A percentile compares a stretch with the other conserved stretches of the same genome.
phyloP scores from a whole-genome alignment of 2,888 invertebrate genomes.

The Aleiodes testaceus region DNA sequence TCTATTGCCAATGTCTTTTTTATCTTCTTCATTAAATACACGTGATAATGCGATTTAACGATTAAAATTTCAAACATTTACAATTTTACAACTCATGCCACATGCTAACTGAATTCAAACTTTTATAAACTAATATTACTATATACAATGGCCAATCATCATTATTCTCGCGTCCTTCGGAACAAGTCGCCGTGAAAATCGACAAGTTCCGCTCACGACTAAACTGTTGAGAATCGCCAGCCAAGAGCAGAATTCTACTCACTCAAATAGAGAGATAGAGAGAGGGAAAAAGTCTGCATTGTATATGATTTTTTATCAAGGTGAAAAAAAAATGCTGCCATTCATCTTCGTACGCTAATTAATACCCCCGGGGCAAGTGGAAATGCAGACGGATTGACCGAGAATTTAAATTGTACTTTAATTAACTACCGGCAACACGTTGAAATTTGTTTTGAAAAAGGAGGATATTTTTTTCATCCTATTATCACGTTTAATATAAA shows the following conservation, averaged over 20 bases:
- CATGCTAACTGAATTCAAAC: conserved; percentile 13
- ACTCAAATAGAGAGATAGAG: conserved; percentile 12
- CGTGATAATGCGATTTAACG: not conserved
- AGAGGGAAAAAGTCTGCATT: conserved; percentile 15
- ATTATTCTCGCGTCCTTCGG: conserved; percentile 49
- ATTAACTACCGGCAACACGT: no score
- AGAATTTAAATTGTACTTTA: no score
- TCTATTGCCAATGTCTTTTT: no score
- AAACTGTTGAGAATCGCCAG: conserved; percentile 22
- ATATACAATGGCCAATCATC: conserved; percentile 36
- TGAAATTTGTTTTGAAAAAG: no score
- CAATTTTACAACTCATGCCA: not conserved
- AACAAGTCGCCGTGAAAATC: conserved; percentile 41
- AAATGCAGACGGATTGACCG: no score
- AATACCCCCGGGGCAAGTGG: conserved; percentile 27
- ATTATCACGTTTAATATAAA: not conserved
- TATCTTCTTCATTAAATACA: no score
- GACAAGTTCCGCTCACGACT: conserved; percentile 41
- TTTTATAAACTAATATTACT: conserved; percentile 35
- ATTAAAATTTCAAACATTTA: conserved; percentile 1
- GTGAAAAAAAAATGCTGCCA: conserved; percentile 29
- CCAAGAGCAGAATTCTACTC: conserved; percentile 19
- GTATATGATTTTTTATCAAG: conserved; percentile 16
- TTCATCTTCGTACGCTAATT: conserved; percentile 42
- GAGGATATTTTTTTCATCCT: not conserved